phyloP scores from a whole-genome alignment of 1,140 invertebrate species.

The Drosophila insularis region DNA sequence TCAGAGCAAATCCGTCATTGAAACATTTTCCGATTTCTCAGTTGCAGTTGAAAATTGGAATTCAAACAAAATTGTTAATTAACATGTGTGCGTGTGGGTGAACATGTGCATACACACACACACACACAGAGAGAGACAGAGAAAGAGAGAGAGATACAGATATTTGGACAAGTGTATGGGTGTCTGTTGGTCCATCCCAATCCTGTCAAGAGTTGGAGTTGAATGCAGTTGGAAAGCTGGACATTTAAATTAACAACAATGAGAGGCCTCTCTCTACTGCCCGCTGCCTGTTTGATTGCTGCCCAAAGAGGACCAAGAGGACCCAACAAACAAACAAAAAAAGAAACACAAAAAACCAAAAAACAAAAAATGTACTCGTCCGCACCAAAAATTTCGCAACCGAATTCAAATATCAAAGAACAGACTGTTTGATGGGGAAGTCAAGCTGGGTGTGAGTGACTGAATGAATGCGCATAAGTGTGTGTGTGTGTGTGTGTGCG shows the following conservation, averaged over 20 bases:
- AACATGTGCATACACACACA: background rate
- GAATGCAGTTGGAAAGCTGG: conserved; percentile 26
- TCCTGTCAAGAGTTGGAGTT: conserved; percentile 13
- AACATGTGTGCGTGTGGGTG: conserved; percentile 46
- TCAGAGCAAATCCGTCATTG: background rate
- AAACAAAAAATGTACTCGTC: conserved; percentile 12
- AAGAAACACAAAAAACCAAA: background rate
- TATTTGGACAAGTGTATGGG: background rate
- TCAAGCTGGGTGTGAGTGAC: background rate
- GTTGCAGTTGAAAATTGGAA: conserved; percentile 47
- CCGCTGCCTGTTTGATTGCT: conserved; percentile 35
- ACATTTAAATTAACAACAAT: conserved; percentile 57
- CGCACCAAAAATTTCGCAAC: conserved; percentile 10
- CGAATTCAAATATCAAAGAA: conserved; percentile 53
- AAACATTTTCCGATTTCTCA: conserved; percentile 41
- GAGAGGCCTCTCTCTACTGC: conserved; percentile 13
- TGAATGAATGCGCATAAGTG: background rate
- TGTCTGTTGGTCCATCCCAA: conserved; percentile 1
- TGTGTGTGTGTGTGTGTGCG: background rate
- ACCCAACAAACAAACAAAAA: conserved; percentile 13
- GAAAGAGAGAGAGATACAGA: no score
- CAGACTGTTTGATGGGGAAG: background rate
- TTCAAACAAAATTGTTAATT: conserved; percentile 70
- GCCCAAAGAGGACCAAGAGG: background rate
- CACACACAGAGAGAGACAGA: background rate